A percentile compares a stretch with the other conserved stretches of the same genome.
Evolutionary conservation across 2,888 invertebrate species (phyloP).

Genomic region (Leptinotarsa juncta): DNA sequence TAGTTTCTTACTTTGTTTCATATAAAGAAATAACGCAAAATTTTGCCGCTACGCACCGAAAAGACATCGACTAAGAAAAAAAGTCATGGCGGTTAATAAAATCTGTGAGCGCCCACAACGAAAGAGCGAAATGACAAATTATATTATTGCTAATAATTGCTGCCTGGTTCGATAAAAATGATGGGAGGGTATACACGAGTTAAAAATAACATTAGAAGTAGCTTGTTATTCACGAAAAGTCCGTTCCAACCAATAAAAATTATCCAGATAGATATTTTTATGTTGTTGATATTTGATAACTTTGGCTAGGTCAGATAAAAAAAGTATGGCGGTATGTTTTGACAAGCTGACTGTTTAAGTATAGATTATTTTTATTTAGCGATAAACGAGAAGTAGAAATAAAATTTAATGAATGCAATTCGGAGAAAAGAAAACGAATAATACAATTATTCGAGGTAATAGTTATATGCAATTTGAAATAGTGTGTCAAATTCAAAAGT

Average conservation of each 20-base stretch:
- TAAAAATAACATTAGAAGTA: slow-evolving; percentile 36
- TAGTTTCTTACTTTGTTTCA: slow-evolving; percentile 38
- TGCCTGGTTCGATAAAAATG: slow-evolving; percentile 31
- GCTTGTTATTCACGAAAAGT: slow-evolving; percentile 35
- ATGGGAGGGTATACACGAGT: slow-evolving; percentile 36
- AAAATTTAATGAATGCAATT: background rate
- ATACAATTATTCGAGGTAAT: background rate
- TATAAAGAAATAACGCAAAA: slow-evolving; percentile 19
- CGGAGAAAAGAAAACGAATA: background rate
- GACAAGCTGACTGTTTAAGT: slow-evolving; percentile 12
- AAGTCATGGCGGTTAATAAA: slow-evolving; percentile 38
- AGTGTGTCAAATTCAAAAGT: too few species aligned
- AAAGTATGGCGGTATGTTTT: slow-evolving; percentile 36
- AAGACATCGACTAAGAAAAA: slow-evolving; percentile 32
- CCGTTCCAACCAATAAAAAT: slow-evolving; percentile 36
- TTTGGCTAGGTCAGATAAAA: slow-evolving; percentile 39
- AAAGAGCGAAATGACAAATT: slow-evolving; percentile 25
- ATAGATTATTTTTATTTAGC: slow-evolving; percentile 22
- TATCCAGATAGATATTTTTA: slow-evolving; percentile 41
- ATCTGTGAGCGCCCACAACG: slow-evolving; percentile 32
- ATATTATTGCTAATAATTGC: slow-evolving; percentile 29
- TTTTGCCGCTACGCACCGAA: slow-evolving; percentile 36
- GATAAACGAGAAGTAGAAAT: background rate
- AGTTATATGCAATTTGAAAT: background rate
- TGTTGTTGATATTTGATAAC: slow-evolving; percentile 40